These are phyloP conservation scores for Aldrovandia affinis DNA, from an alignment of 2,797 vertebrate genomes.

Conservation along the genomic window DNA sequence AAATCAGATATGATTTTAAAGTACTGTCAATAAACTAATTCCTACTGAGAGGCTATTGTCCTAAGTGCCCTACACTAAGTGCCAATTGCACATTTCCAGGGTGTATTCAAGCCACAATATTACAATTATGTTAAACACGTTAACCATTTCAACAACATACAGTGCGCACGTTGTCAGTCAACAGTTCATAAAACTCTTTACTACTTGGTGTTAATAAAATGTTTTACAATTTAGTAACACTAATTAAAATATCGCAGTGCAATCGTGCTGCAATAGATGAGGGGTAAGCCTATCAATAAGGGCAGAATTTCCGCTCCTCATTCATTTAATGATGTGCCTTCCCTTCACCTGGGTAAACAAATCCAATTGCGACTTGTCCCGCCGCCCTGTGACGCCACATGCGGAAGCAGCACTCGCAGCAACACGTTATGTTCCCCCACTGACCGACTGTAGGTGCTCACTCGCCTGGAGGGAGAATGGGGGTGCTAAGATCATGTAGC, in stretches of 20 bases:
- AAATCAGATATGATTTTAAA: background rate
- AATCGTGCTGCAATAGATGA: background rate
- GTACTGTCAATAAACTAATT: background rate
- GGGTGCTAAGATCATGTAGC: no score
- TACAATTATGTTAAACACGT: background rate
- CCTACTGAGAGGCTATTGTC: no score
- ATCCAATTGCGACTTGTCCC: background rate
- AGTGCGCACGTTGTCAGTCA: background rate
- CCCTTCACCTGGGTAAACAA: background rate
- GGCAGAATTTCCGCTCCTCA: background rate
- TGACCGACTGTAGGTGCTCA: background rate
- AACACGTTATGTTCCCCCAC: background rate
- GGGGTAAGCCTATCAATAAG: no score
- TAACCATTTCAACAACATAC: background rate
- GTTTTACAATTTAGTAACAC: background rate
- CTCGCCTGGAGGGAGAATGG: background rate
- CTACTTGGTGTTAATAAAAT: background rate
- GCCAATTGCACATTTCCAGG: background rate
- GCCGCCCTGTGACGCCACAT: background rate
- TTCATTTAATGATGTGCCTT: slow-evolving; percentile 3
- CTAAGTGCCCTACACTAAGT: background rate
- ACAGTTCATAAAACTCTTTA: background rate
- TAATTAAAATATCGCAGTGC: background rate
- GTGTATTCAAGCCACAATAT: background rate
- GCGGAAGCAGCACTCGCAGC: background rate